Conservation (phyloP, 2,888 invertebrate genomes). For the Plusia festucae region DNA sequence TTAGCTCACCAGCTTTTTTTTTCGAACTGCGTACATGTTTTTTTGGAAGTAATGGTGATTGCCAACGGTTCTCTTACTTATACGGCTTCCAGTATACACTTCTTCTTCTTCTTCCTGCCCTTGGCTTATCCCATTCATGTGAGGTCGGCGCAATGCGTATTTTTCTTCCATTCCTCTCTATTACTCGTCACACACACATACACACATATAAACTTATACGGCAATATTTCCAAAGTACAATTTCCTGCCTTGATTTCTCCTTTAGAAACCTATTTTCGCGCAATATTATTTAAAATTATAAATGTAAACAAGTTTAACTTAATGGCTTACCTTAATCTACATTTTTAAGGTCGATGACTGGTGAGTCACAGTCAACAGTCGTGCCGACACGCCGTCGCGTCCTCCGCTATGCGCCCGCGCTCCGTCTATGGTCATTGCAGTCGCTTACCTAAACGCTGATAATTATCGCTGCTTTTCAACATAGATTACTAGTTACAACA, state of each 20-base stretch:
- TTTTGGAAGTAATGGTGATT: too few relatives aligned
- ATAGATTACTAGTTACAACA: not conserved
- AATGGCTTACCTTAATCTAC: conserved; percentile 57
- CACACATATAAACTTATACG: too few relatives aligned
- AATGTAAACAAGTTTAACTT: conserved; percentile 50
- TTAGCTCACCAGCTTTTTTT: too few relatives aligned
- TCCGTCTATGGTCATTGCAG: conserved; percentile 69
- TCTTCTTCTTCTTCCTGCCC: too few relatives aligned
- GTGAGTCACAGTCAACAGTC: conserved; percentile 66
- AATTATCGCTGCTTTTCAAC: conserved; percentile 50
- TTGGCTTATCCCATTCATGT: too few relatives aligned
- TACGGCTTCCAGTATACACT: too few relatives aligned
- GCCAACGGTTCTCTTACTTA: too few relatives aligned
- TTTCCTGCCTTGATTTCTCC: not conserved
- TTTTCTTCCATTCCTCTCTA: too few relatives aligned
- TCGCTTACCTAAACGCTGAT: conserved; percentile 49
- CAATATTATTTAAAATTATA: conserved; percentile 5
- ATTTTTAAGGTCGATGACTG: conserved; percentile 76
- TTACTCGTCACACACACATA: too few relatives aligned
- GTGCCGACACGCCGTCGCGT: conserved; percentile 15
- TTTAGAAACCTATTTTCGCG: not conserved
- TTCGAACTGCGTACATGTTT: too few relatives aligned
- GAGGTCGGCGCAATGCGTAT: too few relatives aligned
- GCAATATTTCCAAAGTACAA: too few relatives aligned
- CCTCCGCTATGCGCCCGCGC: conserved; percentile 59